Evolutionary conservation across 2,797 vertebrate genomes (phyloP), one percentile per base, ranked within the genome.

Genomic region (Rhinatrema bivittatum): DNA sequence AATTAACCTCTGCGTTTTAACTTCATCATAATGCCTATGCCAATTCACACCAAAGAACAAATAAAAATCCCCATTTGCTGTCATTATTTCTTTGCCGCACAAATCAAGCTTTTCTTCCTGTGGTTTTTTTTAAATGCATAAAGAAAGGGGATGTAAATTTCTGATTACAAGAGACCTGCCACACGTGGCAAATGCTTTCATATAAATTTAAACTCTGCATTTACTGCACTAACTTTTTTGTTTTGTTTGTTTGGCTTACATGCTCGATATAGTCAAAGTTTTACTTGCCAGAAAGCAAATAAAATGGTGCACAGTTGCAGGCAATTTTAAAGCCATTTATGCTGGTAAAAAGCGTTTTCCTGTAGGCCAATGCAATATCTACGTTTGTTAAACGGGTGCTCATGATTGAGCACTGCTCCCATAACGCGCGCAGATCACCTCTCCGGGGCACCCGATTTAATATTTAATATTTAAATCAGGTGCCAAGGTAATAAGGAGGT

Each of bases 1-100:
- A 93, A 91, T 94, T 94, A 96, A 93, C 87, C 84, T 91, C 82
- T 68, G 49, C 37, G 39, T 88, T 93, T 91, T 89, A 87, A 87
- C 82, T 90, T 86, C 81, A 72, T 87, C 68, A 65, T 79, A 84
- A 86, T 81, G 71, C 65, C 42, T 61, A 46, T 53, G 43, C 71
- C 76, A 86, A 87, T 91, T 91, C 82, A 75, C 78, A 85, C 75
- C 57, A 68, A 78, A 86, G 74, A 88, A 86, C 78, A 89, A 87
- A 87, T 65, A 75, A 78, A 77, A 63, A 45, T 45, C 42, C 46
- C 48, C 1, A 0, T 70, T 76, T 76, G 56, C 63, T 73, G 63
- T 65, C 73, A 68, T 77, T 74, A 69, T 82, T 73, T 70, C 60
- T 73, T 75, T 72, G 69, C 64, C 76, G 85, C 62, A 68, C 53